Conservation (phyloP, 2,113 vertebrate genomes). For the Nerophis lumbriciformis region DNA sequence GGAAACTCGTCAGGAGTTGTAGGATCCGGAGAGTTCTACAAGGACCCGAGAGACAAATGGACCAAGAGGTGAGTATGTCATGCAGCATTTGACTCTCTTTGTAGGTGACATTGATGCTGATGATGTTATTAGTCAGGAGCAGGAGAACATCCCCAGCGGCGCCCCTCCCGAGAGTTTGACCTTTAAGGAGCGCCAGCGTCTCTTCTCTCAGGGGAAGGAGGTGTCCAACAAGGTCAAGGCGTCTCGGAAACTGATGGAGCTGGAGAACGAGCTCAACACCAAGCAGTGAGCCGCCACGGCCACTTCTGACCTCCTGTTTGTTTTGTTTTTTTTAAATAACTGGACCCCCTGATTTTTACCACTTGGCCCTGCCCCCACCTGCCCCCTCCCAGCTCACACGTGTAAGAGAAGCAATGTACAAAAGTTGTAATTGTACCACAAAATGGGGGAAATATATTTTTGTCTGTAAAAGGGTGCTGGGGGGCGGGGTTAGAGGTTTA, state of each 20-base stretch:
- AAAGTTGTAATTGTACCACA: slow-evolving; percentile 73
- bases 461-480: slow-evolving; percentile 62
- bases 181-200: slow-evolving; percentile 94
- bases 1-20: slow-evolving; percentile 81
- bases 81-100: neutral
- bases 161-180: slow-evolving; percentile 87
- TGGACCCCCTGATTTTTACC: slow-evolving; percentile 69
- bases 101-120: too few species aligned
- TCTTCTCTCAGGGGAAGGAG: slow-evolving; percentile 97
- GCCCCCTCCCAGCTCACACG: slow-evolving; percentile 34
- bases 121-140: slow-evolving; percentile 73
- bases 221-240: slow-evolving; percentile 97
- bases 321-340: slow-evolving; percentile 63
- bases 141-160: slow-evolving; percentile 72
- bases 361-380: slow-evolving; percentile 27
- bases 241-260: slow-evolving; percentile 92
- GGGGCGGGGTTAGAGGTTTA: slow-evolving; percentile 39
- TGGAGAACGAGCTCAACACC: slow-evolving; percentile 97
- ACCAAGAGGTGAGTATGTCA: slow-evolving; percentile 77
- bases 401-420: slow-evolving; percentile 76
- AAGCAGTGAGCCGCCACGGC: slow-evolving; percentile 68
- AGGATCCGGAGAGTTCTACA: slow-evolving; percentile 80
- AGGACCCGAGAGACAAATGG: slow-evolving; percentile 84
- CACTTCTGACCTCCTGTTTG: neutral
- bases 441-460: slow-evolving; percentile 72